Evolutionary conservation across 1,140 invertebrate genomes (phyloP).

Genomic region (Formica exsecta): DNA sequence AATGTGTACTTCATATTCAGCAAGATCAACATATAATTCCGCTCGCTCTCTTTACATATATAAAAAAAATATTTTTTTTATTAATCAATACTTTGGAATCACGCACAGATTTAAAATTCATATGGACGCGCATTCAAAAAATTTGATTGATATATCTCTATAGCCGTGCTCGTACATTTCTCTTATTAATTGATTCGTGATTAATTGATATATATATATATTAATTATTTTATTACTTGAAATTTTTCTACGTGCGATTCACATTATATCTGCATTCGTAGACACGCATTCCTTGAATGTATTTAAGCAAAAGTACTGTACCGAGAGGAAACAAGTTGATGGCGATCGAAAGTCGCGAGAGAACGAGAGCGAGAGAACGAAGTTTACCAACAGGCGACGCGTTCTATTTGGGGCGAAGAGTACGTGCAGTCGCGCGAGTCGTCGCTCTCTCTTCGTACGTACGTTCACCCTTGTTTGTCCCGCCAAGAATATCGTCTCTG

Average conservation of each 20-base stretch:
- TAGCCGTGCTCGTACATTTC: not conserved
- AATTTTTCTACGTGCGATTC: too few species aligned
- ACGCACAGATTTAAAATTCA: not conserved
- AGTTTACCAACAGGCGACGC: slow-evolving; percentile 75
- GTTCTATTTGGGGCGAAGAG: slow-evolving; percentile 76
- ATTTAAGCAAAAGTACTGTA: slow-evolving; percentile 13
- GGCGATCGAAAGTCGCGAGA: slow-evolving; percentile 19
- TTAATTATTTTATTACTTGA: slow-evolving; percentile 1
- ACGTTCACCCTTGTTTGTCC: slow-evolving; percentile 80
- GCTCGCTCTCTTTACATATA: not conserved
- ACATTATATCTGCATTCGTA: not conserved
- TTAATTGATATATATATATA: not conserved
- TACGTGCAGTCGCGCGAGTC: slow-evolving; percentile 59
- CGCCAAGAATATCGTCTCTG: slow-evolving; percentile 75
- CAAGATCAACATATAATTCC: not conserved
- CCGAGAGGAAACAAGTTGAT: slow-evolving; percentile 23
- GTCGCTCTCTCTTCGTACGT: slow-evolving; percentile 68
- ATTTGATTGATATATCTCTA: not conserved
- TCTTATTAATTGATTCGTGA: not conserved
- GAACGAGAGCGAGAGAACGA: slow-evolving; percentile 6
- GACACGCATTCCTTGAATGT: slow-evolving; percentile 6
- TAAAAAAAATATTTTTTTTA: not conserved
- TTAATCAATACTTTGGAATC: not conserved
- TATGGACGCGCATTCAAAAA: not conserved
- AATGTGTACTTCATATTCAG: slow-evolving; percentile 3